Conservation (phyloP, 2,888 invertebrate species). For the Agonopterix arenella region DNA sequence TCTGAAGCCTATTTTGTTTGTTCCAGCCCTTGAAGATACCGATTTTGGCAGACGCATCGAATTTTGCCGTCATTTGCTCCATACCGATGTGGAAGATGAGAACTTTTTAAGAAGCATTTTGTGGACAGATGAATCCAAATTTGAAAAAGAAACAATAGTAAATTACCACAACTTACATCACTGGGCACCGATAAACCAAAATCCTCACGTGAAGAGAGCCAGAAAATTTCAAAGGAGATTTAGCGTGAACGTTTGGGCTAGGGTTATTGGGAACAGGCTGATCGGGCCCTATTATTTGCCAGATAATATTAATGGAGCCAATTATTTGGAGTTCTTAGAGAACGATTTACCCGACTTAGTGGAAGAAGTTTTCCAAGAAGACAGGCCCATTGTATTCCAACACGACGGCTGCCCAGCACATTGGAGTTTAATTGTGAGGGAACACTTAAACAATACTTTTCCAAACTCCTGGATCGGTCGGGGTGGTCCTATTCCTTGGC, state of each 20-base stretch:
- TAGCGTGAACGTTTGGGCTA: neutral
- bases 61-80: conserved; percentile 3
- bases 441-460: too few species aligned
- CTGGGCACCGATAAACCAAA: neutral
- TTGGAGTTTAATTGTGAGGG: too few species aligned
- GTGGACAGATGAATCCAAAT: conserved; percentile 4
- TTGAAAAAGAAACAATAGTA: neutral
- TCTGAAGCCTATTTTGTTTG: conserved; percentile 1
- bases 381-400: too few species aligned
- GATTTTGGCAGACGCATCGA: conserved; percentile 4
- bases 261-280: neutral
- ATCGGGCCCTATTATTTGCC: neutral
- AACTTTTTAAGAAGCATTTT: neutral
- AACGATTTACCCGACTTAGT: neutral
- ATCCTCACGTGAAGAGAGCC: neutral
- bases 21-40: conserved; percentile 1
- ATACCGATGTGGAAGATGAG: neutral
- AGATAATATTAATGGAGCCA: neutral
- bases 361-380: too few species aligned
- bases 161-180: neutral
- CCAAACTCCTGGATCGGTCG: too few species aligned
- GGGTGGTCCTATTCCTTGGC: too few species aligned
- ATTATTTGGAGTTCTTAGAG: neutral
- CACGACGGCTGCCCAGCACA: too few species aligned
- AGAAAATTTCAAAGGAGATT: neutral